These are phyloP conservation scores for Mactromeris polynyma DNA, from an alignment of 2,888 invertebrate species.

Conservation along the genomic window DNA sequence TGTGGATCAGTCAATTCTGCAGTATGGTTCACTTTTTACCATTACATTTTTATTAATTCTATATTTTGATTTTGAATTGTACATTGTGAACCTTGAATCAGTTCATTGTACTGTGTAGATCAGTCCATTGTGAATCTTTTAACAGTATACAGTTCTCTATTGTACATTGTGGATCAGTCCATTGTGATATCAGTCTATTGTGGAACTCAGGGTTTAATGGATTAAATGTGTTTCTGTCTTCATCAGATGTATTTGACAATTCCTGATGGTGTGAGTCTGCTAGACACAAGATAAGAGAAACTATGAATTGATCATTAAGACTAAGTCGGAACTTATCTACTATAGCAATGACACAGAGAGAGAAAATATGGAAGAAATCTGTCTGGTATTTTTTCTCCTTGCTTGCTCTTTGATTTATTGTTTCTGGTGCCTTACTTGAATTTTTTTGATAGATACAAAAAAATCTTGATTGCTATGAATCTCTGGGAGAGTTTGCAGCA, in stretches of 20 bases:
- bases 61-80: too few species aligned
- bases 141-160: neutral
- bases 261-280: neutral
- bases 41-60: too few species aligned
- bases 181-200: neutral
- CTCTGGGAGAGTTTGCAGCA: too few species aligned
- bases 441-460: neutral
- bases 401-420: neutral
- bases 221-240: neutral
- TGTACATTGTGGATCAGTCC: neutral
- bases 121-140: neutral
- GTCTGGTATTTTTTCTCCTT: neutral
- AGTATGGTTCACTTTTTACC: too few species aligned
- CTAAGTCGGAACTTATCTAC: neutral
- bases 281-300: neutral
- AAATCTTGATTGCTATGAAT: too few species aligned
- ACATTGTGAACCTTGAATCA: too few species aligned
- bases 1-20: too few species aligned
- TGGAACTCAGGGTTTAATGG: neutral
- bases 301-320: constrained; percentile 7
- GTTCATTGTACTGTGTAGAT: too few species aligned
- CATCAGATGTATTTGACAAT: constrained; percentile 7
- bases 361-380: neutral
- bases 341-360: neutral
- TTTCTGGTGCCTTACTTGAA: neutral